These are phyloP conservation scores for Cyclophora albipunctata DNA, from an alignment of 2,888 invertebrate species.

Conservation along the genomic window DNA sequence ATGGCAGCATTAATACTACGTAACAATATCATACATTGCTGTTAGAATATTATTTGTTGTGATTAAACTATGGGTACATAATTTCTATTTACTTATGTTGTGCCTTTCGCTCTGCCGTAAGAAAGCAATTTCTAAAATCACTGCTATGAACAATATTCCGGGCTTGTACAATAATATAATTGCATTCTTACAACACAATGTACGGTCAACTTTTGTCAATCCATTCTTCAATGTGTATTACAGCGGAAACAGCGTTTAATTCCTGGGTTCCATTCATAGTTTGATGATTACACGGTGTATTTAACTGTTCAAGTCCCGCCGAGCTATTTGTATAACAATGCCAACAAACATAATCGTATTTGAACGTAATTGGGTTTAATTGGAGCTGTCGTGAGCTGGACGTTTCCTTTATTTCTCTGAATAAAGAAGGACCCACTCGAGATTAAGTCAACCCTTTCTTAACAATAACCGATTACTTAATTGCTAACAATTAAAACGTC, in stretches of 20 bases:
- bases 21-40: too few species aligned
- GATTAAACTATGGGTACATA: too few species aligned
- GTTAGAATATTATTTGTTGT: too few species aligned
- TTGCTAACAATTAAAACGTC: too few species aligned
- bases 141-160: too few species aligned
- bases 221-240: constrained; percentile 18
- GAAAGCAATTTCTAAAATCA: too few species aligned
- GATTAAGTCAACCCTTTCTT: background rate
- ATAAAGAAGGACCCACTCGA: constrained; percentile 6
- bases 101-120: too few species aligned
- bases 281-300: constrained; percentile 38
- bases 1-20: too few species aligned
- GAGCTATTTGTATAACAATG: constrained; percentile 35
- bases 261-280: constrained; percentile 31
- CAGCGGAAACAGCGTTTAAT: constrained; percentile 35
- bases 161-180: too few species aligned
- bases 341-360: constrained; percentile 31
- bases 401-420: constrained; percentile 16
- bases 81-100: too few species aligned
- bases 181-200: too few species aligned
- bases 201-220: constrained; percentile 2
- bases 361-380: constrained; percentile 45
- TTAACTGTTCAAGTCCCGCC: constrained; percentile 33
- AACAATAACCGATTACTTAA: too few species aligned
- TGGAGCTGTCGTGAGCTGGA: constrained; percentile 40